Evolutionary conservation across 2,113 vertebrate genomes (phyloP).

Genomic region (Oncorhynchus gorbuscha): DNA sequence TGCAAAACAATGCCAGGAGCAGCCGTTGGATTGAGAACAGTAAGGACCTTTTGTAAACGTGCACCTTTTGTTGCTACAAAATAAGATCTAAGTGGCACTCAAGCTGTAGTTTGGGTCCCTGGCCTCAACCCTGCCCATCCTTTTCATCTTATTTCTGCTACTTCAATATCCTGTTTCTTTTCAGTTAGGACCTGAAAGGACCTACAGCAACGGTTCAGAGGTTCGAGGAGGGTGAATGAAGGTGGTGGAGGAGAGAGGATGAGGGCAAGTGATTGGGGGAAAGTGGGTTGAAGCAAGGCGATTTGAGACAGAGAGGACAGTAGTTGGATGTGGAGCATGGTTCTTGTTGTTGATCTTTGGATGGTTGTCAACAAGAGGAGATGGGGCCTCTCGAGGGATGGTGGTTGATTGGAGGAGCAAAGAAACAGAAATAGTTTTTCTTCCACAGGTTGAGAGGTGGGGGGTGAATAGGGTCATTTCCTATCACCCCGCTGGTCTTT

Average conservation of each 20-base stretch:
- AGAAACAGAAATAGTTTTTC: neutral
- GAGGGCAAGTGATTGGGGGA: neutral
- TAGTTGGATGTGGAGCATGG: too few relatives aligned
- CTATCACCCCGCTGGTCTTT: conserved; percentile 48
- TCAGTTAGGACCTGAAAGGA: conserved; percentile 18
- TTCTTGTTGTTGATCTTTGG: too few relatives aligned
- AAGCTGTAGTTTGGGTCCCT: conserved; percentile 22
- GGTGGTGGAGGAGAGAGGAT: neutral
- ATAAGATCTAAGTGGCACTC: conserved; percentile 44
- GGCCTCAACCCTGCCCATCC: conserved; percentile 16
- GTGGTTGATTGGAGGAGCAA: conserved; percentile 8
- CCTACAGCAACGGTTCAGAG: conserved; percentile 16
- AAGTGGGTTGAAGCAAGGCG: neutral
- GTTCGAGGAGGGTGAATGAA: neutral
- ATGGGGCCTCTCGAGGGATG: neutral
- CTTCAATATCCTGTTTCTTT: conserved; percentile 53
- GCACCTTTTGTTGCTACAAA: conserved; percentile 46
- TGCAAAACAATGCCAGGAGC: conserved; percentile 22
- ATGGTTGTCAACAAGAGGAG: neutral
- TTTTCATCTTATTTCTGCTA: conserved; percentile 42
- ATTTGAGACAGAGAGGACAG: too few relatives aligned
- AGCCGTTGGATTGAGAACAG: conserved; percentile 40
- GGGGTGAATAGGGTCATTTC: conserved; percentile 42
- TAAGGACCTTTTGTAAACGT: conserved; percentile 42
- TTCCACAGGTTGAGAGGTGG: conserved; percentile 31